Conservation (phyloP, 2,113 vertebrate species). For the Lagenorhynchus albirostris region DNA sequence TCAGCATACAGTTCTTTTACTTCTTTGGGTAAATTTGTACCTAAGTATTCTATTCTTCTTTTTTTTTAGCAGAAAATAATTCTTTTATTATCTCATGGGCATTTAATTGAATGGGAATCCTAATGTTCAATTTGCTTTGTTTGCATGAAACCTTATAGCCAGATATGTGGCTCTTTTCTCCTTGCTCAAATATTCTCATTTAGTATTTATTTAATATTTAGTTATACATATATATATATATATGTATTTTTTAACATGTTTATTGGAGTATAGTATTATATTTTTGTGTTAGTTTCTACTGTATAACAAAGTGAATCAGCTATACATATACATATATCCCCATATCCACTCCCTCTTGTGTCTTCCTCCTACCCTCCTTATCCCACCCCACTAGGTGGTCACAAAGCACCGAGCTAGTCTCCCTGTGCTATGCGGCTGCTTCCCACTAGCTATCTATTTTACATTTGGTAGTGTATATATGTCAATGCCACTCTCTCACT, state of each 20-base stretch:
- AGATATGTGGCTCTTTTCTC: neutral
- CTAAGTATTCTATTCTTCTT: neutral
- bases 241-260: neutral
- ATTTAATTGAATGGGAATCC: neutral
- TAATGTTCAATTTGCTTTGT: neutral
- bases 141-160: neutral
- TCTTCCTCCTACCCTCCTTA: too few species aligned
- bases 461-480: too few species aligned
- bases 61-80: neutral
- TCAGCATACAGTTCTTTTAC: neutral
- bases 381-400: too few species aligned
- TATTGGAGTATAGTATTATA: too few species aligned
- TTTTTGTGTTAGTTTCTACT: too few species aligned
- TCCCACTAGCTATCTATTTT: too few species aligned
- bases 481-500: too few species aligned
- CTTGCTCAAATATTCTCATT: neutral
- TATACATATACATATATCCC: too few species aligned
- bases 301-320: too few species aligned
- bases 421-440: too few species aligned
- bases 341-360: too few species aligned
- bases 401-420: too few species aligned
- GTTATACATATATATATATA: neutral
- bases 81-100: neutral
- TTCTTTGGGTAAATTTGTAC: neutral
- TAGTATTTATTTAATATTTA: neutral